phyloP scores from a whole-genome alignment of 1,140 invertebrate species.

The Hyposmocoma kahamanoa region DNA sequence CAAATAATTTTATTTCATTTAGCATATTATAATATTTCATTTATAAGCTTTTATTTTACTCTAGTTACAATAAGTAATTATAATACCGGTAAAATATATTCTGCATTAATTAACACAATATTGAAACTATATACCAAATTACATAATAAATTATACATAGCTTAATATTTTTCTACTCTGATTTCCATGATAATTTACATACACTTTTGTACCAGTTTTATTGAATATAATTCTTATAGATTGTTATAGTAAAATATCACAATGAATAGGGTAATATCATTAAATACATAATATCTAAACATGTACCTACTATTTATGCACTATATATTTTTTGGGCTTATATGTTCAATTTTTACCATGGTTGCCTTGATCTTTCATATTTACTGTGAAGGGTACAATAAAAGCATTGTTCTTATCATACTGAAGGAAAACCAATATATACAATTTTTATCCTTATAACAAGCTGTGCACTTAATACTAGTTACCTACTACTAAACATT shows the following conservation, averaged over 20 bases:
- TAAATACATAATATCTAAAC: not conserved
- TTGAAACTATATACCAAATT: no score
- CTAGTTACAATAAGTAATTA: not conserved
- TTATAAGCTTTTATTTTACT: not conserved
- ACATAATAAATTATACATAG: conserved; percentile 1
- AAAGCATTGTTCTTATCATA: no score
- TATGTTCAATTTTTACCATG: no score
- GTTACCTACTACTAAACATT: not conserved
- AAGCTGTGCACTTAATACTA: not conserved
- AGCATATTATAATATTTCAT: not conserved
- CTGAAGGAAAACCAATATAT: no score
- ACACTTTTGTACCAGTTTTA: conserved; percentile 13
- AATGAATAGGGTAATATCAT: not conserved
- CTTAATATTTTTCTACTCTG: no score
- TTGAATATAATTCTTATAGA: not conserved
- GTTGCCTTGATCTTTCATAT: no score
- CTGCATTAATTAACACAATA: not conserved
- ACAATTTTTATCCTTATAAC: no score
- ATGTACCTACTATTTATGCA: not conserved
- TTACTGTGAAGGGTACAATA: no score
- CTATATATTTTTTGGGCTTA: not conserved
- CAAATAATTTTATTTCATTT: no score
- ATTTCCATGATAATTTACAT: conserved; percentile 10
- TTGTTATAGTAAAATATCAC: conserved; percentile 14
- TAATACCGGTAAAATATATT: not conserved